A percentile compares a stretch with the other conserved stretches of the same genome.
phyloP scores from a whole-genome alignment of 2,888 invertebrate genomes.

The Drosophila dives region DNA sequence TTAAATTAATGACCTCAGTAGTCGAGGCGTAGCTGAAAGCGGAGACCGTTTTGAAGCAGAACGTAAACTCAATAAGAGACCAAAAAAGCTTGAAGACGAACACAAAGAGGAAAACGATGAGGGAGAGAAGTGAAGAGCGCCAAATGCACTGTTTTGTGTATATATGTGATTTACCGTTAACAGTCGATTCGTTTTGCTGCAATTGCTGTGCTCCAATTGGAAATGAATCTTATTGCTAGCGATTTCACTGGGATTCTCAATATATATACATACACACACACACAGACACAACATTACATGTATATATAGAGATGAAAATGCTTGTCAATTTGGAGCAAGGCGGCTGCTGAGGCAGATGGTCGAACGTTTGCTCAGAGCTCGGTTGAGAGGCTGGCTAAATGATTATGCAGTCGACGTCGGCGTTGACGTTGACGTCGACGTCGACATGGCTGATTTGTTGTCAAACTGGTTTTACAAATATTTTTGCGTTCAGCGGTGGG shows the following conservation, averaged over 20 bases:
- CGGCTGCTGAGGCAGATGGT: conserved; percentile 68
- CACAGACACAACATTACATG: conserved; percentile 3
- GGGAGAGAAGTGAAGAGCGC: conserved; percentile 11
- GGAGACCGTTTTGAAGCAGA: conserved; percentile 45
- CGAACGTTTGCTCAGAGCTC: conserved; percentile 23
- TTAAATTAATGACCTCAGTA: conserved; percentile 82
- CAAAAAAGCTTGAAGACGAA: conserved; percentile 25
- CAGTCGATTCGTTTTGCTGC: conserved; percentile 50
- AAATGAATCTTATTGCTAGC: conserved; percentile 68
- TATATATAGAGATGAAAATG: conserved; percentile 55
- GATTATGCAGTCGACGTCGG: conserved; percentile 67
- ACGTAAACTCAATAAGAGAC: conserved; percentile 55
- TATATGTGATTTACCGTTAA: conserved; percentile 73
- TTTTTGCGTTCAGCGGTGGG: conserved; percentile 69
- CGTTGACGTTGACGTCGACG: conserved; percentile 34
- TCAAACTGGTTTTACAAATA: conserved; percentile 80
- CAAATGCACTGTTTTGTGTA: conserved; percentile 32
- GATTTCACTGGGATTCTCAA: conserved; percentile 75
- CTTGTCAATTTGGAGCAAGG: conserved; percentile 64
- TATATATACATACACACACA: conserved; percentile 26
- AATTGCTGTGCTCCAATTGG: conserved; percentile 58
- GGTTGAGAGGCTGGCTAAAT: conserved; percentile 48
- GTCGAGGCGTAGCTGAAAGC: conserved; percentile 39
- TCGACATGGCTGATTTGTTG: conserved; percentile 76
- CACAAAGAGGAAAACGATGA: conserved; percentile 16